These are phyloP conservation scores for Chesias legatella DNA, from an alignment of 2,888 invertebrate species.

Conservation along the genomic window DNA sequence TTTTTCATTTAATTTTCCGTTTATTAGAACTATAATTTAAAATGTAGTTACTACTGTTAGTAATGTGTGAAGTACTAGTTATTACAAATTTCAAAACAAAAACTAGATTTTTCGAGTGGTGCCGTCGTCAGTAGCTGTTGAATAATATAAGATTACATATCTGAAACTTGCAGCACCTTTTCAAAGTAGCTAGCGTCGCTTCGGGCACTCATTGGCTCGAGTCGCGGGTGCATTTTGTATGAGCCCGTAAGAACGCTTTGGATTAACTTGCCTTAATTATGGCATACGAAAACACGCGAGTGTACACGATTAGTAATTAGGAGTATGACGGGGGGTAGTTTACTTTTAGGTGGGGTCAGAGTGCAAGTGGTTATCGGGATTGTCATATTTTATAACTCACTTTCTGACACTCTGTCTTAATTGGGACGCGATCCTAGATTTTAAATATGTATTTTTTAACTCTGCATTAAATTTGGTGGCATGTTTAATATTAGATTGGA, in stretches of 20 bases:
- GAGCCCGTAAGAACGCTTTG: constrained; percentile 59
- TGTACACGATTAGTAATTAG: constrained; percentile 76
- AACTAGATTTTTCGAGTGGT: background rate
- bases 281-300: constrained; percentile 65
- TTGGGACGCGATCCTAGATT: no score
- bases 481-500: no score
- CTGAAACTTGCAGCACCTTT: constrained; percentile 14
- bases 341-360: constrained; percentile 21
- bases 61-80: no score
- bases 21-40: no score
- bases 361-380: constrained; percentile 19
- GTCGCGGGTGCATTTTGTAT: constrained; percentile 68
- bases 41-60: no score
- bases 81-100: background rate
- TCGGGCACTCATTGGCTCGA: constrained; percentile 30
- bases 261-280: constrained; percentile 75
- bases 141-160: constrained; percentile 12
- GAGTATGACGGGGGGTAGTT: constrained; percentile 36
- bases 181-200: constrained; percentile 25
- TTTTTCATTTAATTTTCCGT: no score
- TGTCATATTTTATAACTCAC: constrained; percentile 2
- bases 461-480: no score
- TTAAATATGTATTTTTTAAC: no score
- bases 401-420: constrained; percentile 5
- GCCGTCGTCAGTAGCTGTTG: background rate